Base-by-base conservation (phyloP, 2,113 vertebrate genomes). In the Gymnogyps californianus region DNA sequence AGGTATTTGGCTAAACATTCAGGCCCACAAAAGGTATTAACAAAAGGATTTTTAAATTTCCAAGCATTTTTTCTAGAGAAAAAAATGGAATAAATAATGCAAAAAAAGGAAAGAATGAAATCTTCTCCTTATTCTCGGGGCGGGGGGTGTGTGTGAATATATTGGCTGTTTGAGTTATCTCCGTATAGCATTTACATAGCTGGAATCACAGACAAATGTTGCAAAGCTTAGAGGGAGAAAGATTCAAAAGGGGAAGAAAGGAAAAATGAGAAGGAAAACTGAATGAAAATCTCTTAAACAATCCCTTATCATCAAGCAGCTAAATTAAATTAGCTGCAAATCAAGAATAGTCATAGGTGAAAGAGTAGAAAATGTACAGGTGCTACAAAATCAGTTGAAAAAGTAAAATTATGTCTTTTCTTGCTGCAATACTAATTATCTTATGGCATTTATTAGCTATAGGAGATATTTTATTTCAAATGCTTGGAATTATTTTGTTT, bases 361-460 rank as follows among this genome's bases (percentile, higher is more conserved):
- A 87, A 55, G 9, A 14, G 29, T 7, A 64, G 13, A 32, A 88
- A 83, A 57, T 1, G 0, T 7, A 28, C 10, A 58, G 46, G 18
- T 34, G 9, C 4, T 61, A 44, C 8, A 28, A 66, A 87, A 15
- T 54, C 0, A 51, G 16, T 12, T n/a, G 15, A 20, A 84, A 87
- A 70, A 32, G 8, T n/a, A 32, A 6, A 81, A n/a, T 51, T 11
- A 28, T 16, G 6, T 4, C 1, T 69, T 58, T 54, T 54, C 2
- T 55, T 49, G 5, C 34, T 42, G 5, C 26, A 29, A 3, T 22
- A 28, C 2, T n/a, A 28, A 70, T 87, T 87, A n/a, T 38, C 6
- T 79, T 1, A 15, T 2, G 1, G 1, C 0, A 0, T 38, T 51
- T 83, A 36, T 72, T 67, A 36, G 28, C 13, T 21, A 4, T 1